Percentiles rank a stretch among this genome's conserved stretches.
Conservation (phyloP, 1,140 invertebrate species). For the Drosophila suzukii region DNA sequence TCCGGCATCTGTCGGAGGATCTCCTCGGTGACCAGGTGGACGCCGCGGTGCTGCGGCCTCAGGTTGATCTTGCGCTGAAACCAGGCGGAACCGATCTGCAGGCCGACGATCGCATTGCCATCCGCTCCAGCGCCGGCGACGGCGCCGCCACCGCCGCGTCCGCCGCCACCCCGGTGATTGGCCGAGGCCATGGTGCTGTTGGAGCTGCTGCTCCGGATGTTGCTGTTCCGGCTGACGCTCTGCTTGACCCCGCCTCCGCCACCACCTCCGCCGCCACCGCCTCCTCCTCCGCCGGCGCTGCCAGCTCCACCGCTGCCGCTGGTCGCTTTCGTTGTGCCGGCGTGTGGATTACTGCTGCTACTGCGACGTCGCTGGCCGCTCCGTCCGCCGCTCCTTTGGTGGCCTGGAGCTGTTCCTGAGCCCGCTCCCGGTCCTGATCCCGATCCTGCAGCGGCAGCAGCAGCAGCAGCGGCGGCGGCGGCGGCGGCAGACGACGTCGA, state of each 20-base stretch:
- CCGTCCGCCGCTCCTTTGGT: slow-evolving; percentile 65
- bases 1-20: slow-evolving; percentile 96
- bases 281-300: slow-evolving; percentile 74
- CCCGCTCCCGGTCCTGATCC: slow-evolving; percentile 35
- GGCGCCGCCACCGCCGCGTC: slow-evolving; percentile 71
- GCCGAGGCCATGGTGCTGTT: slow-evolving; percentile 84
- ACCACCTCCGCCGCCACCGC: slow-evolving; percentile 57
- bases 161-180: slow-evolving; percentile 86
- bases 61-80: slow-evolving; percentile 98
- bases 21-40: slow-evolving; percentile 97
- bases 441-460: slow-evolving; percentile 34
- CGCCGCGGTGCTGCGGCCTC: slow-evolving; percentile 96
- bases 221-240: slow-evolving; percentile 83
- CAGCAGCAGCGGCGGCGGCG: slow-evolving; percentile 62
- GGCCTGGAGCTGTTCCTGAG: slow-evolving; percentile 32
- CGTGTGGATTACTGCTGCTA: slow-evolving; percentile 83
- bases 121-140: slow-evolving; percentile 87
- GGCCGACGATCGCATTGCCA: slow-evolving; percentile 85
- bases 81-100: slow-evolving; percentile 97
- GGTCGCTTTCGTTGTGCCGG: slow-evolving; percentile 79
- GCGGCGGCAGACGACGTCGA: slow-evolving; percentile 70
- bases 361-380: slow-evolving; percentile 80
- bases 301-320: slow-evolving; percentile 81
- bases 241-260: slow-evolving; percentile 68
- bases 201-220: slow-evolving; percentile 84